Percentiles rank a stretch among this genome's conserved stretches.
phyloP scores from a whole-genome alignment of 2,113 vertebrate species.

The Corvus hawaiiensis region DNA sequence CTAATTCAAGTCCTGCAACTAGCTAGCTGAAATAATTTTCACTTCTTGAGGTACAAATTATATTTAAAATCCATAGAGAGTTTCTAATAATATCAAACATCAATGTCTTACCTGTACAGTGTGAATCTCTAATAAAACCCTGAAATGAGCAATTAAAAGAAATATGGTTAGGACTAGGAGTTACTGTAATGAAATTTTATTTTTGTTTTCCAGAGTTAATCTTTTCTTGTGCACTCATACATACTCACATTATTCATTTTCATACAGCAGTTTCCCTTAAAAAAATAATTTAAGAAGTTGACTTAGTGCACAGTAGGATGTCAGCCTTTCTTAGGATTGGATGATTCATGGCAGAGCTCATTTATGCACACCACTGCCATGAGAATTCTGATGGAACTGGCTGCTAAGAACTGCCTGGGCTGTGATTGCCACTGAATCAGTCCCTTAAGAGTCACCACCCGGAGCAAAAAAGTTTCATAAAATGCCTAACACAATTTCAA shows the following conservation, averaged over 20 bases:
- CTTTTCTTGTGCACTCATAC: not conserved
- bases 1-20: not conserved
- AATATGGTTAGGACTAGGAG: not conserved
- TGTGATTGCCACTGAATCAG: not conserved
- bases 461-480: not conserved
- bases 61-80: not conserved
- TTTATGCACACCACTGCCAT: not conserved
- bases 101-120: not conserved
- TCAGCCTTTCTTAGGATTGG: not conserved
- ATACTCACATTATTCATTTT: not conserved
- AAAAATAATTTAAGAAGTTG: not conserved
- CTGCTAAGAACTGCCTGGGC: not conserved
- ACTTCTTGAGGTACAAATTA: not conserved
- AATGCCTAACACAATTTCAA: not conserved
- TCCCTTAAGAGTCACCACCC: not conserved
- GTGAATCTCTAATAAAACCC: not conserved
- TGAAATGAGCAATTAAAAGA: not conserved
- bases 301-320: not conserved
- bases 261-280: not conserved
- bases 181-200: not conserved
- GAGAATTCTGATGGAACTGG: not conserved
- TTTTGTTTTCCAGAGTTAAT: not conserved
- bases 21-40: conserved; percentile 18
- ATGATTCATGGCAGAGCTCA: not conserved
- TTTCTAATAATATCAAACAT: not conserved